A percentile compares a stretch with the other conserved stretches of the same genome.
These are phyloP conservation scores for Prinia subflava DNA, from an alignment of 2,113 vertebrate species.

Conservation along the genomic window DNA sequence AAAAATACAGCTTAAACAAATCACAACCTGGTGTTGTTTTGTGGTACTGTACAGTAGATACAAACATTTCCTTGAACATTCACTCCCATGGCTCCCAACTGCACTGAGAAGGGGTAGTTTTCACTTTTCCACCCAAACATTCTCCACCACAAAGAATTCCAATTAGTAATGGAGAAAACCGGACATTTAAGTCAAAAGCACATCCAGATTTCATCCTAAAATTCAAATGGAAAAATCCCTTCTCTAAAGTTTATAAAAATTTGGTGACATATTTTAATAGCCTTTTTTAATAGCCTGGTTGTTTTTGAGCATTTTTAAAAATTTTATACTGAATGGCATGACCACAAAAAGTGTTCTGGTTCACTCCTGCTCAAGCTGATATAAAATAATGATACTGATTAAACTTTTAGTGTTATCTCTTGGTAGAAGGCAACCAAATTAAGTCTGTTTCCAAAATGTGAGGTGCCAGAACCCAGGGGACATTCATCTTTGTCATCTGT, in stretches of 20 bases:
- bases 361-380: background rate
- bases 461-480: background rate
- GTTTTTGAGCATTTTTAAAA: background rate
- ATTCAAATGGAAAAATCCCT: background rate
- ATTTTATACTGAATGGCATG: background rate
- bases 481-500: background rate
- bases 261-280: background rate
- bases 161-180: background rate
- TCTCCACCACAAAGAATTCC: background rate
- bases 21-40: background rate
- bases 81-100: background rate
- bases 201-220: background rate
- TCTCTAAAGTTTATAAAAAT: background rate
- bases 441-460: background rate
- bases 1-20: background rate
- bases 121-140: background rate
- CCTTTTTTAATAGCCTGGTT: background rate
- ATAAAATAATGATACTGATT: background rate
- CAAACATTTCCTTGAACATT: background rate
- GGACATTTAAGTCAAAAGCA: background rate
- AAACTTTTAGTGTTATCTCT: background rate
- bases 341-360: background rate
- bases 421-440: background rate
- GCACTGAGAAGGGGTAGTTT: background rate
- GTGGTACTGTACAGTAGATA: background rate